Percentiles rank a stretch among this genome's conserved stretches.
phyloP scores from a whole-genome alignment of 2,113 vertebrate species.

The Patagioenas fasciata region DNA sequence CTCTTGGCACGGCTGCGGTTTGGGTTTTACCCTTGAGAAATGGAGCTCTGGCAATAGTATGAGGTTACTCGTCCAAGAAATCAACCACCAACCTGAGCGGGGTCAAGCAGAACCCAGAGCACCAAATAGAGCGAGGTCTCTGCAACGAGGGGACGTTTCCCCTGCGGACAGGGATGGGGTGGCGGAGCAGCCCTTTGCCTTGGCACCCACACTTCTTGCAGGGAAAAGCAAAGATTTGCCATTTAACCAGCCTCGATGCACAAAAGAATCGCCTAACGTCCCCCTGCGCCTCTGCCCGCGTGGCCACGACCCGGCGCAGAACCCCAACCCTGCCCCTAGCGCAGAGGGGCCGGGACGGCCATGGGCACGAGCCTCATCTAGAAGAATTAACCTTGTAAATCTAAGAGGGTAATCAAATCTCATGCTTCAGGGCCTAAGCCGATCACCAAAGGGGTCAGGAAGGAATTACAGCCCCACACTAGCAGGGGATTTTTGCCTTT shows the following conservation, averaged over 20 bases:
- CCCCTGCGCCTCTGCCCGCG: too few species aligned
- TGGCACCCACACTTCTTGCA: not conserved
- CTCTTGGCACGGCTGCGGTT: not conserved
- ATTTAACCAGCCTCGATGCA: rapidly evolving
- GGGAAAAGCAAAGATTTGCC: not conserved
- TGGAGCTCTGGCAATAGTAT: not conserved
- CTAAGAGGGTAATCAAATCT: conserved; percentile 64
- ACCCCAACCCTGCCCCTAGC: not conserved
- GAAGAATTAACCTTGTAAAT: conserved; percentile 66
- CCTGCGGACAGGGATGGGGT: not conserved
- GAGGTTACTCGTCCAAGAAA: not conserved
- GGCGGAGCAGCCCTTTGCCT: not conserved
- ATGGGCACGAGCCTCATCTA: not conserved
- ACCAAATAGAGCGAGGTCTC: not conserved
- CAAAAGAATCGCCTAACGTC: too few species aligned
- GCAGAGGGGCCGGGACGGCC: not conserved
- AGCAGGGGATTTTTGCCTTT: conserved; percentile 34
- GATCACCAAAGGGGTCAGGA: conserved; percentile 57
- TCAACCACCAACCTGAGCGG: not conserved
- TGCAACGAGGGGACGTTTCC: rapidly evolving
- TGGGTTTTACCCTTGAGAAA: not conserved
- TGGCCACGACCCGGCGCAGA: not conserved
- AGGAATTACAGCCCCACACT: conserved; percentile 50
- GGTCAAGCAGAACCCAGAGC: not conserved
- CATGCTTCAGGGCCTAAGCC: conserved; percentile 53